These are phyloP conservation scores for Brachionus rotundiformis DNA, from an alignment of 1,140 invertebrate species.

Conservation along the genomic window DNA sequence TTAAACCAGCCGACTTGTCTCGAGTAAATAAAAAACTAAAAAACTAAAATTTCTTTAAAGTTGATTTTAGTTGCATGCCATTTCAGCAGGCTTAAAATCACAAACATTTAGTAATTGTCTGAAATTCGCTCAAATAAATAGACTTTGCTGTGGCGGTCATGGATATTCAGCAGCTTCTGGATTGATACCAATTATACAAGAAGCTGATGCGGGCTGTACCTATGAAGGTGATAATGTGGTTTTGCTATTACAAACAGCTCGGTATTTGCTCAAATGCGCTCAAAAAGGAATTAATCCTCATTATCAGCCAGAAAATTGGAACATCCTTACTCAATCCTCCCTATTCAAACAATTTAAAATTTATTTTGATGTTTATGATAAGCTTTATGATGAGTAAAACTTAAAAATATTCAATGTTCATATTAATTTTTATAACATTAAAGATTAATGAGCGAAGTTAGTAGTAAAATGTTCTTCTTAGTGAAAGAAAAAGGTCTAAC, in stretches of 20 bases:
- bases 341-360: neutral
- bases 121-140: constrained; percentile 74
- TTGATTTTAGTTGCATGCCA: constrained; percentile 74
- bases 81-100: constrained; percentile 86
- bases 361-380: constrained; percentile 31
- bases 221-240: constrained; percentile 95
- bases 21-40: neutral
- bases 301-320: neutral
- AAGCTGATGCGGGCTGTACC: constrained; percentile 80
- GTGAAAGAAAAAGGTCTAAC: constrained; percentile 6
- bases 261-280: constrained; percentile 63
- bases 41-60: too few relatives aligned
- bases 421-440: neutral
- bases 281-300: constrained; percentile 42
- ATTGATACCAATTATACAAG: constrained; percentile 77
- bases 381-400: constrained; percentile 30
- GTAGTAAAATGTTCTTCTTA: constrained; percentile 4
- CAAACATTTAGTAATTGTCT: constrained; percentile 75
- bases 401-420: neutral
- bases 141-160: constrained; percentile 86
- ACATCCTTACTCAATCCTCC: neutral
- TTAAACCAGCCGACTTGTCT: constrained; percentile 64
- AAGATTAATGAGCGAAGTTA: constrained; percentile 19
- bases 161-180: constrained; percentile 84
- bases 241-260: constrained; percentile 81